Conservation (phyloP, 2,113 vertebrate species). For the Phyllostomus discolor region DNA sequence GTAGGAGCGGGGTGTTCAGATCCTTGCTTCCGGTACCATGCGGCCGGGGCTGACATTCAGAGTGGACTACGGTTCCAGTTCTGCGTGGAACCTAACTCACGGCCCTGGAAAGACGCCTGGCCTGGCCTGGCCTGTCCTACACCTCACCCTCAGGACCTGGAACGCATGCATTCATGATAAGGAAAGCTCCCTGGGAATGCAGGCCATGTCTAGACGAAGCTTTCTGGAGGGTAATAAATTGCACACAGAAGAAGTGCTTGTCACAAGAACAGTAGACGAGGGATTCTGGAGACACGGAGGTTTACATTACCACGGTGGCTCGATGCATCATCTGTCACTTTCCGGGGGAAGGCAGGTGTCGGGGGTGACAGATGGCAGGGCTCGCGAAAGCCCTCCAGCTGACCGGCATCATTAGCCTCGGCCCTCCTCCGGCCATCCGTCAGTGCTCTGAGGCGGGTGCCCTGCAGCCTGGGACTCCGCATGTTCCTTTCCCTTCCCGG, state of each 20-base stretch:
- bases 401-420: constrained; percentile 26
- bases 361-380: constrained; percentile 37
- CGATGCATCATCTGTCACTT: constrained; percentile 40
- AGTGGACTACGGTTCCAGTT: background rate
- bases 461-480: background rate
- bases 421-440: background rate
- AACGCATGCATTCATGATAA: background rate
- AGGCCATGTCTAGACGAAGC: constrained; percentile 42
- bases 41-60: too few species aligned
- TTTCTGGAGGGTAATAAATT: constrained; percentile 58
- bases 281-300: constrained; percentile 28
- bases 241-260: constrained; percentile 34
- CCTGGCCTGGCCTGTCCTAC: background rate
- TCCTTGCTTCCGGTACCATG: too few species aligned
- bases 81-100: background rate
- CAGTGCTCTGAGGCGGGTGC: background rate
- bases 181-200: background rate
- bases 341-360: background rate
- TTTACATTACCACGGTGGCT: background rate
- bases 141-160: background rate
- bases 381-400: constrained; percentile 33
- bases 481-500: background rate
- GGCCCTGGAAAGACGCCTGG: background rate
- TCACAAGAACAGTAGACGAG: constrained; percentile 29
- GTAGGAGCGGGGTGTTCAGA: rapidly evolving